Percentiles rank a stretch among this genome's conserved stretches.
phyloP scores from a whole-genome alignment of 2,888 invertebrate species.

The Phania funesta region DNA sequence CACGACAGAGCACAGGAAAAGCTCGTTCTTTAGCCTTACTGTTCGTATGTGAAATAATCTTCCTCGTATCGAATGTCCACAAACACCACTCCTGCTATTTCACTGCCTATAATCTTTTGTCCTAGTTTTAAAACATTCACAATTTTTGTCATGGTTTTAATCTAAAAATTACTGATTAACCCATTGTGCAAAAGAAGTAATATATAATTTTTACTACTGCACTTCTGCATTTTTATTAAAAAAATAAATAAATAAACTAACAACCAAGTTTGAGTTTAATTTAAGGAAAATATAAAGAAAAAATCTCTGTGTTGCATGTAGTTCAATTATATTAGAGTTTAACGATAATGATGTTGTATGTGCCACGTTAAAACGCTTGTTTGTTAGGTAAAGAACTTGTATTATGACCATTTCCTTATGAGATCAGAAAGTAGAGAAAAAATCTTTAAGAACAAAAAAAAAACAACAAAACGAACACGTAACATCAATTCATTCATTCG shows the following conservation, averaged over 20 bases:
- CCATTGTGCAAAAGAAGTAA: constrained; percentile 40
- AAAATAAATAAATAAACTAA: neutral
- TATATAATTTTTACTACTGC: constrained; percentile 12
- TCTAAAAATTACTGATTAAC: neutral
- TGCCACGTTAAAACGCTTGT: constrained; percentile 33
- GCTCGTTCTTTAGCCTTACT: too few species aligned
- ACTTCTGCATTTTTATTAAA: constrained; percentile 33
- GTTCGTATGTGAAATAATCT: too few species aligned
- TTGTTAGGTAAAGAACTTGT: constrained; percentile 38
- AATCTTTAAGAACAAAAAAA: neutral
- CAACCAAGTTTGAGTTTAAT: constrained; percentile 7
- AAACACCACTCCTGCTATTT: too few species aligned
- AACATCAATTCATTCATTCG: constrained; percentile 64
- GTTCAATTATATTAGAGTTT: constrained; percentile 63
- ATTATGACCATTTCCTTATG: constrained; percentile 51
- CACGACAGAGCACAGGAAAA: too few species aligned
- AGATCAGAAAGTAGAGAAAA: neutral
- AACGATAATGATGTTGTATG: constrained; percentile 61
- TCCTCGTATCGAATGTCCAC: too few species aligned
- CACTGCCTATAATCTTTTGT: too few species aligned
- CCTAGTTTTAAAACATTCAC: too few species aligned
- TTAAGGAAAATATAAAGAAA: neutral
- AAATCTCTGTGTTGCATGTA: constrained; percentile 42
- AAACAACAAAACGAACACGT: constrained; percentile 40
- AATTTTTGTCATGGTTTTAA: too few species aligned